Percentiles rank a stretch among this genome's conserved stretches.
Evolutionary conservation across 2,113 vertebrate genomes (phyloP).

Genomic region (Parotia lawesii): DNA sequence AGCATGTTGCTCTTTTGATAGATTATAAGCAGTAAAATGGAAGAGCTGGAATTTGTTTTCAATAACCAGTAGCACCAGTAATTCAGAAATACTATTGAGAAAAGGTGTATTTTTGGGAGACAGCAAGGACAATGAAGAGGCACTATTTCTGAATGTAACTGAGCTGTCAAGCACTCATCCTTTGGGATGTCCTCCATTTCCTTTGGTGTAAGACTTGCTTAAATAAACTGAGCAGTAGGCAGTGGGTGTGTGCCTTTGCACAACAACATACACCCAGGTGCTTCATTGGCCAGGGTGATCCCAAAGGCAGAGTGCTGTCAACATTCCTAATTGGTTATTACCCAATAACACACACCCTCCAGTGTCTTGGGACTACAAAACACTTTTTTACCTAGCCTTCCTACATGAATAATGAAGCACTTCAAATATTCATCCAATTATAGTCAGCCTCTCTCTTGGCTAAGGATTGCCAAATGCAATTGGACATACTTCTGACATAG

Average conservation of each 20-base stretch:
- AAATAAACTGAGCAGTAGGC: constrained; percentile 52
- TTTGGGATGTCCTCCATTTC: constrained; percentile 14
- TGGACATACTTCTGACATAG: constrained; percentile 54
- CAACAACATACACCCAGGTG: constrained; percentile 39
- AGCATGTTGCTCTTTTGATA: background rate
- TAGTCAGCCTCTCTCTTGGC: constrained; percentile 16
- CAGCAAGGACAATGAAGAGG: background rate
- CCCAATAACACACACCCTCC: constrained; percentile 49
- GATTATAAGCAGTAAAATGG: background rate
- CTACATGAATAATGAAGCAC: constrained; percentile 54
- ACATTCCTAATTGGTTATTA: constrained; percentile 43
- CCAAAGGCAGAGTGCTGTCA: constrained; percentile 49
- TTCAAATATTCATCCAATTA: constrained; percentile 53
- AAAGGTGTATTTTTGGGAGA: background rate
- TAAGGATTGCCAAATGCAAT: constrained; percentile 54
- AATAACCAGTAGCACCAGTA: background rate
- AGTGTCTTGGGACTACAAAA: constrained; percentile 62
- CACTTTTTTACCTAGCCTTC: constrained; percentile 57
- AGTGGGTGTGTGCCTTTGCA: constrained; percentile 44
- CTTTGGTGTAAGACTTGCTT: constrained; percentile 32
- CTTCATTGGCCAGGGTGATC: constrained; percentile 8
- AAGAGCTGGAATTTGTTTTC: background rate
- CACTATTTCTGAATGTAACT: background rate
- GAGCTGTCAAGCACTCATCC: background rate
- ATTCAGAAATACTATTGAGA: background rate